Conservation (phyloP, 2,113 vertebrate genomes). For the Illadopsis cleaveri region DNA sequence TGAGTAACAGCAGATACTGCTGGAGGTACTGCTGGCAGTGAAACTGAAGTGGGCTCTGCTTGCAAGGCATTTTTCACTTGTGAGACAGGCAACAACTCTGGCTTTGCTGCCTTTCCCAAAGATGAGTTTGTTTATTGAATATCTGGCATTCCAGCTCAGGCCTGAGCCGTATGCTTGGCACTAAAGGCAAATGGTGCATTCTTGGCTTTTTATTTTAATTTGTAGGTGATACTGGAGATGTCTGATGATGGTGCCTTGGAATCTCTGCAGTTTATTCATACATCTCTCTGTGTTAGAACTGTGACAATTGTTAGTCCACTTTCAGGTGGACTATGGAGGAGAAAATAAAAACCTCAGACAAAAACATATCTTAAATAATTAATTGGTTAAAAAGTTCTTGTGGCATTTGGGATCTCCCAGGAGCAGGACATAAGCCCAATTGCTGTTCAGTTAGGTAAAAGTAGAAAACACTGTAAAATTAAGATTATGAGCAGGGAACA, state of each 20-base stretch:
- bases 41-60: background rate
- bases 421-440: background rate
- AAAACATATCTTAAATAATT: background rate
- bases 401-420: background rate
- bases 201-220: background rate
- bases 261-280: background rate
- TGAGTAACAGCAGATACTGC: background rate
- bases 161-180: background rate
- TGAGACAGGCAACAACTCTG: background rate
- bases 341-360: background rate
- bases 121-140: background rate
- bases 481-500: background rate
- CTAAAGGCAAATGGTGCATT: background rate
- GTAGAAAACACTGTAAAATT: background rate
- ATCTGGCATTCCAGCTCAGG: background rate
- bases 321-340: background rate
- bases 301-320: background rate
- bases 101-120: background rate
- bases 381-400: background rate
- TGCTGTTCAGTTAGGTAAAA: background rate
- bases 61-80: background rate
- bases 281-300: background rate
- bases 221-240: background rate
- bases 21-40: background rate
- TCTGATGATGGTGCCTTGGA: background rate